Conservation (phyloP, 2,888 invertebrate species). For the Cryptophagus acutangulus region DNA sequence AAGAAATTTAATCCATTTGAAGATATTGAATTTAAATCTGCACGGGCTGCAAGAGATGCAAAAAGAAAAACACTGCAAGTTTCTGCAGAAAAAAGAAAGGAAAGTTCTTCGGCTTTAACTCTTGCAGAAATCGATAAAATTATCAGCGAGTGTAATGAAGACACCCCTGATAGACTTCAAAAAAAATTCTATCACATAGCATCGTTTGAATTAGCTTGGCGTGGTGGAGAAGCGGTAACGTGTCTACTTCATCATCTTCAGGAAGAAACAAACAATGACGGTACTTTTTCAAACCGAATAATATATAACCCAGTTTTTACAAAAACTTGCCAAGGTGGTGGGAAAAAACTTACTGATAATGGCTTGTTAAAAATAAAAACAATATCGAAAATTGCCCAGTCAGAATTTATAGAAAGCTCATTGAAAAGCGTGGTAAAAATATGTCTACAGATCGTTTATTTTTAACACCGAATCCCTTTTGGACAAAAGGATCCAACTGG, state of each 20-base stretch:
- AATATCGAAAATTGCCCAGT: constrained; percentile 15
- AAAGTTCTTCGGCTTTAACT: not conserved
- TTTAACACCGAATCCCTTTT: constrained; percentile 12
- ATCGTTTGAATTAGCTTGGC: constrained; percentile 9
- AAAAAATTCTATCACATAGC: constrained; percentile 10
- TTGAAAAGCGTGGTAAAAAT: constrained; percentile 3
- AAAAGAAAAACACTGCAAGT: not conserved
- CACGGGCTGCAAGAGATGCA: not conserved
- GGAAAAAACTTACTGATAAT: constrained; percentile 19
- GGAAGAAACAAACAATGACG: constrained; percentile 2
- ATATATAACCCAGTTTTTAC: constrained; percentile 22
- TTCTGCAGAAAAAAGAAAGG: not conserved
- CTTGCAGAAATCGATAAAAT: not conserved
- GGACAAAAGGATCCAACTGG: constrained; percentile 8
- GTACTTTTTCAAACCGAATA: constrained; percentile 15
- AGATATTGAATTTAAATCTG: not conserved
- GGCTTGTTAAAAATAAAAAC: constrained; percentile 16
- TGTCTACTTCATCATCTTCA: not conserved
- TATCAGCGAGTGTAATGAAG: not conserved
- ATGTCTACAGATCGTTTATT: constrained; percentile 8
- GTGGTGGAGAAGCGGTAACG: constrained; percentile 7
- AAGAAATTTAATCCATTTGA: not conserved
- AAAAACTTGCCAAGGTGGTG: constrained; percentile 22
- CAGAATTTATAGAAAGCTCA: constrained; percentile 8
- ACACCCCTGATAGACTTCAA: constrained; percentile 6